Evolutionary conservation across 2,797 vertebrate species (phyloP).

Genomic region (Microctenopoma steveboyesi): DNA sequence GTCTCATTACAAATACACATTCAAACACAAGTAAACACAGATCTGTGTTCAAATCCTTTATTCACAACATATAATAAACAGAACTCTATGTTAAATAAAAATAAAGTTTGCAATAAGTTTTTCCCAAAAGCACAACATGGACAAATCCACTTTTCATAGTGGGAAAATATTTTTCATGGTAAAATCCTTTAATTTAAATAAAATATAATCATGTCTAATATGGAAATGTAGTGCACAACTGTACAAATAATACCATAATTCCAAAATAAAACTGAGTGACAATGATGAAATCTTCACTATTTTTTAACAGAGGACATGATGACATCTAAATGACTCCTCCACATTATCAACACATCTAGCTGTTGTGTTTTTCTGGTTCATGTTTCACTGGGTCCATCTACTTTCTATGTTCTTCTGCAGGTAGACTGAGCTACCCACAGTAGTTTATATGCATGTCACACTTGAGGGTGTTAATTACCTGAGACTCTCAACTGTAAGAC

Average conservation of each 20-base stretch:
- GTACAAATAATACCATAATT: constrained; percentile 39
- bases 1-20: not conserved
- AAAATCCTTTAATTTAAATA: constrained; percentile 67
- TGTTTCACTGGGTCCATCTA: not conserved
- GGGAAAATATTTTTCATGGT: constrained; percentile 34
- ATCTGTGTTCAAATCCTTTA: constrained; percentile 64
- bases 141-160: constrained; percentile 18
- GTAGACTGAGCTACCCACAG: constrained; percentile 26
- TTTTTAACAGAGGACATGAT: constrained; percentile 18
- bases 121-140: constrained; percentile 38
- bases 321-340: constrained; percentile 8
- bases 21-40: not conserved
- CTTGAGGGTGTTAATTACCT: constrained; percentile 68
- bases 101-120: constrained; percentile 56
- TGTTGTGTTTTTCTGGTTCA: not conserved
- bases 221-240: constrained; percentile 77
- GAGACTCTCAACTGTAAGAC: constrained; percentile 66
- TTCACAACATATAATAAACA: constrained; percentile 68
- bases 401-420: constrained; percentile 29
- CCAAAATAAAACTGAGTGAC: constrained; percentile 23
- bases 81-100: constrained; percentile 68
- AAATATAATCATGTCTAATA: constrained; percentile 61
- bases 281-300: constrained; percentile 7
- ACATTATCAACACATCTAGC: constrained; percentile 1
- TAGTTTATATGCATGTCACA: constrained; percentile 45